A percentile compares a stretch with the other conserved stretches of the same genome.
phyloP scores from a whole-genome alignment of 2,797 vertebrate species.

The Eospalax fontanierii region DNA sequence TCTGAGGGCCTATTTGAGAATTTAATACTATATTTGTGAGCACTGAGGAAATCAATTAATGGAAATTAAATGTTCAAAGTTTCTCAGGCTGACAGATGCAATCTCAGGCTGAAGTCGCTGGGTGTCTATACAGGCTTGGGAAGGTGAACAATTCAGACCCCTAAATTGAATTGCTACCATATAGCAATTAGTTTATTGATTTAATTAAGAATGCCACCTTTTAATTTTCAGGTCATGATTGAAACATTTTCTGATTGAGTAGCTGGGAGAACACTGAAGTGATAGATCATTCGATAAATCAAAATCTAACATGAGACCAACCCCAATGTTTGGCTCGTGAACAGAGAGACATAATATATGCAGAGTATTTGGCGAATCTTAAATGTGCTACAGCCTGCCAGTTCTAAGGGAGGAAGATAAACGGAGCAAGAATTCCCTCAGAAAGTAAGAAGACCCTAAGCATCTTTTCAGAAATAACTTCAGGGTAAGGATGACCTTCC shows the following conservation, averaged over 20 bases:
- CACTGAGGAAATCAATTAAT: constrained; percentile 97
- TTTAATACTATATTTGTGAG: constrained; percentile 96
- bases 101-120: constrained; percentile 93
- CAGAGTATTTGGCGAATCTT: constrained; percentile 11
- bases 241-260: constrained; percentile 91
- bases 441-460: not conserved
- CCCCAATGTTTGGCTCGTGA: not conserved
- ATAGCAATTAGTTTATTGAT: constrained; percentile 99
- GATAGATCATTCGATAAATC: constrained; percentile 84
- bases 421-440: not conserved
- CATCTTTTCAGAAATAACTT: constrained; percentile 43
- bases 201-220: constrained; percentile 97
- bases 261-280: constrained; percentile 89
- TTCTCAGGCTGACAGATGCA: constrained; percentile 94
- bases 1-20: constrained; percentile 91
- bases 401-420: constrained; percentile 6
- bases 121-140: constrained; percentile 93
- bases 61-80: constrained; percentile 97
- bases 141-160: constrained; percentile 94
- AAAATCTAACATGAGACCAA: constrained; percentile 59
- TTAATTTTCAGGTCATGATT: constrained; percentile 97
- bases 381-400: not conserved
- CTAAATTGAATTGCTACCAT: constrained; percentile 97
- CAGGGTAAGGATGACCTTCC: not conserved
- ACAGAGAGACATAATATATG: not conserved